phyloP scores from a whole-genome alignment of 2,797 vertebrate genomes.

The Hybognathus amarus region DNA sequence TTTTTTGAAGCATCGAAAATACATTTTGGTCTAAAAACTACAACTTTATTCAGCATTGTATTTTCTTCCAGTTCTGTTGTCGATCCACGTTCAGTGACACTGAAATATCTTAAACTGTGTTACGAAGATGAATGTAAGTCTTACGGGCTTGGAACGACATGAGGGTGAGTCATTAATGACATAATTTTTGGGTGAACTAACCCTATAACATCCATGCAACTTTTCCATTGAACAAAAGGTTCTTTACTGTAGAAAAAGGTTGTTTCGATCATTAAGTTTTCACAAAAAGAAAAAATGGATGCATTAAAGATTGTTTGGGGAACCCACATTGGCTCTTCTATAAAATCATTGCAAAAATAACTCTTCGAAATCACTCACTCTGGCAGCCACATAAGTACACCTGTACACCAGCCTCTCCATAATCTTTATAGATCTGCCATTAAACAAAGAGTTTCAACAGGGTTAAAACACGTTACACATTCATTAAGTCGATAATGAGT shows the following conservation, averaged over 20 bases:
- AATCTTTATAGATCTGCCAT: constrained; percentile 87
- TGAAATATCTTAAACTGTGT: no score
- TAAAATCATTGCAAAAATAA: constrained; percentile 46
- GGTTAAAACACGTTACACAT: not conserved
- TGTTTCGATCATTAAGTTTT: not conserved
- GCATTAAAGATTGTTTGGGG: no score
- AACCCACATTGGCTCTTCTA: not conserved
- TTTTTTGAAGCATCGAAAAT: no score
- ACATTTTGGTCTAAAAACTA: no score
- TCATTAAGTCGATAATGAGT: not conserved
- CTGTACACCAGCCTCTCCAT: constrained; percentile 84
- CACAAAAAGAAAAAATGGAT: not conserved
- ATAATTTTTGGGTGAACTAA: no score
- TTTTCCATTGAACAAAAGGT: not conserved
- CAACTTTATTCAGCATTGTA: no score
- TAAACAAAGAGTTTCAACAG: constrained; percentile 46
- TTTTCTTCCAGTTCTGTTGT: no score
- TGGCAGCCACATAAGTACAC: constrained; percentile 86
- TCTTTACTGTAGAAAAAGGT: not conserved
- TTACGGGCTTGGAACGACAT: no score
- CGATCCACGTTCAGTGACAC: no score
- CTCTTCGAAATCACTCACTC: constrained; percentile 73
- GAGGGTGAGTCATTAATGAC: no score
- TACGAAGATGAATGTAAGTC: no score
- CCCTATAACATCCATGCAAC: not conserved